Evolutionary conservation across 2,797 vertebrate species (phyloP), one percentile per base, ranked within the genome.

Genomic region (Spondyliosoma cantharus): DNA sequence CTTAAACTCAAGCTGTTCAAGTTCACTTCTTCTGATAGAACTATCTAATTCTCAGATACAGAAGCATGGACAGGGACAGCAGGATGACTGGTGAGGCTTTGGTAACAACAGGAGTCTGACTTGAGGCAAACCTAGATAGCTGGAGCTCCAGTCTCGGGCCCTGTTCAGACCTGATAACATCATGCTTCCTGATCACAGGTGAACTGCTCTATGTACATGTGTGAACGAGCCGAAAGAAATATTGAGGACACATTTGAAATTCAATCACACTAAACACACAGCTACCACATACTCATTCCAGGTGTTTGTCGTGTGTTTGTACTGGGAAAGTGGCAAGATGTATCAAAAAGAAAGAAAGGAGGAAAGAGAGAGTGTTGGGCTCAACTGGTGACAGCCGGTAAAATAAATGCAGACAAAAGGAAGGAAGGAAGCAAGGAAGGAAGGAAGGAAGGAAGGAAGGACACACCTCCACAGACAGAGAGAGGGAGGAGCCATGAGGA

Each of bases 381-480:
- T n/a, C n/a, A 65, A 59, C 29, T 45, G 5, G 13, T 59, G 46
- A 50, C 62, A 49, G 27, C 16, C 1, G 3, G 25, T 64, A 13
- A 24, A 74, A 32, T n/a, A 58, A 53, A 50, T 6, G 58, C n/a
- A 16, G 42, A 15, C 48, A 48, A 53, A 56, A 29, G 63, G 48
- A 69, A 32, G 15, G 50, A 45, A 14, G 24, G 27, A 53, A 0
- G 3, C 37, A 14, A 53, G 52, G 25, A 71, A 20, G 27, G 4
- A 12, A 0, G 24, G 46, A 46, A 19, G 74, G 27, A 49, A 76
- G 61, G 58, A 64, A 64, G 59, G 42, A 58, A 71, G 70, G 78
- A 89, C 97, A 88, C 95, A 97, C 97, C 97, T 97, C 95, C 79
- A 92, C 84, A 69, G 94, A 95, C 83, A 96, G 16, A 91, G 93